A percentile compares a stretch with the other conserved stretches of the same genome.
These are phyloP conservation scores for Tinea pellionella DNA, from an alignment of 2,888 invertebrate genomes.

Conservation along the genomic window DNA sequence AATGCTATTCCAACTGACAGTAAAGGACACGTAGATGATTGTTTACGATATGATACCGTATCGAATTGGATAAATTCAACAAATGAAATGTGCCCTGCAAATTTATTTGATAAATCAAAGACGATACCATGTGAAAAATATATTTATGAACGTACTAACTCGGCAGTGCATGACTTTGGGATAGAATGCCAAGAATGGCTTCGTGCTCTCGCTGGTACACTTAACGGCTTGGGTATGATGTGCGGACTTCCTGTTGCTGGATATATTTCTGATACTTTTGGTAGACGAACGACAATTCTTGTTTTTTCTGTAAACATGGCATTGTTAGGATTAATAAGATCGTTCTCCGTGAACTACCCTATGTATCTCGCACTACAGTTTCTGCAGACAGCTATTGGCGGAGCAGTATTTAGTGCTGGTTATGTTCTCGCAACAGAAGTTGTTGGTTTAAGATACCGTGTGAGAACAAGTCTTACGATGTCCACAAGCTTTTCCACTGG, in stretches of 20 bases:
- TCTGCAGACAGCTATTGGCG: conserved; percentile 51
- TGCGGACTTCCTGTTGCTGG: conserved; percentile 76
- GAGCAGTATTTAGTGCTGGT: conserved; percentile 52
- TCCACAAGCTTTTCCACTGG: conserved; percentile 80
- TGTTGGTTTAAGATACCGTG: conserved; percentile 78
- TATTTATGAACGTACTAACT: conserved; percentile 45
- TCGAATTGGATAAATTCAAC: conserved; percentile 15
- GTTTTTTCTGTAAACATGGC: conserved; percentile 52
- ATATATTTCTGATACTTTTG: conserved; percentile 73
- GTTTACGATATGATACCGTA: conserved; percentile 36
- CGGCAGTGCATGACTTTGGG: conserved; percentile 51
- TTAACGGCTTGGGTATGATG: conserved; percentile 78
- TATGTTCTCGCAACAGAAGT: conserved; percentile 77
- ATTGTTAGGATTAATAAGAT: conserved; percentile 41
- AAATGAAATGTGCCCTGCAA: conserved; percentile 31
- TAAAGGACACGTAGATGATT: conserved; percentile 41
- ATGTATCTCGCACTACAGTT: conserved; percentile 53
- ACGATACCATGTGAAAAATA: conserved; percentile 41
- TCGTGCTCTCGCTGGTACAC: conserved; percentile 78
- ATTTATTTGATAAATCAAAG: conserved; percentile 37
- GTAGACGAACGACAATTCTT: conserved; percentile 46
- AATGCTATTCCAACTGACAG: conserved; percentile 39
- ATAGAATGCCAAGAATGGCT: conserved; percentile 73
- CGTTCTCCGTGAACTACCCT: conserved; percentile 52
- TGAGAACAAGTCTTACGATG: conserved; percentile 76